A percentile compares a stretch with the other conserved stretches of the same genome.
These are phyloP conservation scores for Digitonthophagus gazella DNA, from an alignment of 2,888 invertebrate genomes.

Conservation along the genomic window DNA sequence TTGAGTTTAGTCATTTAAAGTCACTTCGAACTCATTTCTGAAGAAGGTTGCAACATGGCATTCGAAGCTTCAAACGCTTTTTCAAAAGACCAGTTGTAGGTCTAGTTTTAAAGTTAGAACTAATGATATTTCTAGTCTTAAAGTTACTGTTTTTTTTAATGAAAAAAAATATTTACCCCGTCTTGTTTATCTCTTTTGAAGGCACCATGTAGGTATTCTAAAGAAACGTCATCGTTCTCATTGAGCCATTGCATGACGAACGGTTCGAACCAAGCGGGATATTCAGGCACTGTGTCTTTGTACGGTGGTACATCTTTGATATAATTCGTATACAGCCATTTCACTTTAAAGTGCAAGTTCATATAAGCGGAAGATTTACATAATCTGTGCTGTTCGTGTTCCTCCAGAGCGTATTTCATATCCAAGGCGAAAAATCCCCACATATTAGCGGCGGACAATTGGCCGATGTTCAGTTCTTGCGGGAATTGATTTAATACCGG, in stretches of 20 bases:
- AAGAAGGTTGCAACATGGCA: too few species aligned
- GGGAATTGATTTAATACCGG: constrained; percentile 98
- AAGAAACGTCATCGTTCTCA: constrained; percentile 98
- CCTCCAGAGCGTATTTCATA: constrained; percentile 97
- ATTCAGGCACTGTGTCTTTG: constrained; percentile 96
- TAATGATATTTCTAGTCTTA: constrained; percentile 1
- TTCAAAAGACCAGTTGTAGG: too few species aligned
- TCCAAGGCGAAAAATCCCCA: constrained; percentile 97
- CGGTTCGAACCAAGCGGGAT: constrained; percentile 99
- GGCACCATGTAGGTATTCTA: constrained; percentile 98
- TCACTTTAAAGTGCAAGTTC: constrained; percentile 99
- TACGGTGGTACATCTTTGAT: constrained; percentile 97
- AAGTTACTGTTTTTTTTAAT: background rate
- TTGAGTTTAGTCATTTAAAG: too few species aligned
- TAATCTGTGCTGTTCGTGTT: constrained; percentile 92
- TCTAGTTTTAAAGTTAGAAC: constrained; percentile 3
- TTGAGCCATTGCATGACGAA: constrained; percentile 99
- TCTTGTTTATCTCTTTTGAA: constrained; percentile 97
- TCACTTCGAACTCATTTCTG: too few species aligned
- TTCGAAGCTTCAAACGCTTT: too few species aligned
- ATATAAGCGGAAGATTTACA: constrained; percentile 99
- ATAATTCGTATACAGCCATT: constrained; percentile 98
- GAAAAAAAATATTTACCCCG: constrained; percentile 66
- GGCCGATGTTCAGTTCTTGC: constrained; percentile 97
- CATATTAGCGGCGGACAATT: constrained; percentile 95